phyloP scores from a whole-genome alignment of 2,113 vertebrate genomes.

The Piprites chloris region DNA sequence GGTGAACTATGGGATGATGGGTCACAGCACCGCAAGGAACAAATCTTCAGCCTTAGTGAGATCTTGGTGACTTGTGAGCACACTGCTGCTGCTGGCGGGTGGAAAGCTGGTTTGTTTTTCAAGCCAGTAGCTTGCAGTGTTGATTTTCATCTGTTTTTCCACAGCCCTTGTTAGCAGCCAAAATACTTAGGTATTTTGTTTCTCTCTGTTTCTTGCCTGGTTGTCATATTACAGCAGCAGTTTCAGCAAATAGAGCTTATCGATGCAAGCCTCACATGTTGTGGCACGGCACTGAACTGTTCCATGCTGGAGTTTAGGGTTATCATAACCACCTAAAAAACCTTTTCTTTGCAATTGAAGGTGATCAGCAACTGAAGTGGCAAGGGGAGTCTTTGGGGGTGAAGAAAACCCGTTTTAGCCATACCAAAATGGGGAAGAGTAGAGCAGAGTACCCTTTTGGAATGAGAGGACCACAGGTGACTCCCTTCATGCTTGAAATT shows the following conservation, averaged over 20 bases:
- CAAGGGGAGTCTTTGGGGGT: neutral
- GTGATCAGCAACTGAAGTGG: neutral
- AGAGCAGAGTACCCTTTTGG: neutral
- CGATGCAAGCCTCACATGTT: rapidly evolving
- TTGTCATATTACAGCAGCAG: neutral
- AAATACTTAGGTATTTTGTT: neutral
- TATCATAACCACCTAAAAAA: neutral
- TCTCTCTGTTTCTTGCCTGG: neutral
- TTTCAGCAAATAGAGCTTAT: neutral
- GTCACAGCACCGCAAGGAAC: constrained; percentile 45
- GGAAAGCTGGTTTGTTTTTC: constrained; percentile 18
- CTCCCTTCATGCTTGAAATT: neutral
- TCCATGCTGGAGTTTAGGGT: neutral
- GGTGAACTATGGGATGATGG: constrained; percentile 31
- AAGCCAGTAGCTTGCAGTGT: neutral
- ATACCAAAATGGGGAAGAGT: neutral
- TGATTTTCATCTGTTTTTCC: constrained; percentile 1
- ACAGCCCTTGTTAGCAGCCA: neutral
- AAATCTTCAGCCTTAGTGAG: neutral
- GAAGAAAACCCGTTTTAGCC: neutral
- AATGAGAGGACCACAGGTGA: neutral
- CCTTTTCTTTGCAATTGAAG: neutral
- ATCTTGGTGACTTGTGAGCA: neutral
- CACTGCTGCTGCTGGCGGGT: neutral
- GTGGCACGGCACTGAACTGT: neutral